Conservation (phyloP, 2,797 vertebrate genomes). For the Periophthalmus magnuspinnatus region DNA sequence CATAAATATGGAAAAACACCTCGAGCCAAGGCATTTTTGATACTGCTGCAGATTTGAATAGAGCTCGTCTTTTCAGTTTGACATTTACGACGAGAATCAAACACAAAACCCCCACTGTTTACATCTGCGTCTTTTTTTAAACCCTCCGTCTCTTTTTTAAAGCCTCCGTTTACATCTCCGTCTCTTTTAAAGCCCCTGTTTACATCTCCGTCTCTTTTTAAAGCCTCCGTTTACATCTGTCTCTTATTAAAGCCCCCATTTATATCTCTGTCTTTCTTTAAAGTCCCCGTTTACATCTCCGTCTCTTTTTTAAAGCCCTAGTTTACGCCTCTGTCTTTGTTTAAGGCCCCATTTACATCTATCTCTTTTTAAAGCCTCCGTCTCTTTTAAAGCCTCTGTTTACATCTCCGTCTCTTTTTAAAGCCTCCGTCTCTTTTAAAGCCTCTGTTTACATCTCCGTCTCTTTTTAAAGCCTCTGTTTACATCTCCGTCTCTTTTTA, state of each 20-base stretch:
- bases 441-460: no score
- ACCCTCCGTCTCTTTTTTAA: conserved; percentile 9
- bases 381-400: no score
- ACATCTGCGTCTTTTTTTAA: background rate
- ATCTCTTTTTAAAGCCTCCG: background rate
- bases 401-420: conserved; percentile 9
- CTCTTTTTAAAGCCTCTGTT: no score
- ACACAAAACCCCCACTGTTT: background rate
- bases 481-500: conserved; percentile 9
- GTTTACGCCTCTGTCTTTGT: conserved; percentile 5
- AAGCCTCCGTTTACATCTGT: background rate
- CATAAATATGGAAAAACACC: conserved; percentile 41
- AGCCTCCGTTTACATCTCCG: background rate
- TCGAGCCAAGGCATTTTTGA: conserved; percentile 28
- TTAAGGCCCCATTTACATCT: no score
- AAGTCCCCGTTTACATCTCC: no score
- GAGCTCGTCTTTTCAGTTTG: background rate
- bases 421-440: no score
- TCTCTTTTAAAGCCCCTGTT: background rate
- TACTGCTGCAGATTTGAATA: background rate
- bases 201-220: no score
- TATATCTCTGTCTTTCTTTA: background rate
- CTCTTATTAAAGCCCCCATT: background rate
- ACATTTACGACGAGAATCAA: background rate
- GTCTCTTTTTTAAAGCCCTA: no score